Evolutionary conservation across 2,888 invertebrate species (phyloP).

Genomic region (Scelioninae gen. 1): DNA sequence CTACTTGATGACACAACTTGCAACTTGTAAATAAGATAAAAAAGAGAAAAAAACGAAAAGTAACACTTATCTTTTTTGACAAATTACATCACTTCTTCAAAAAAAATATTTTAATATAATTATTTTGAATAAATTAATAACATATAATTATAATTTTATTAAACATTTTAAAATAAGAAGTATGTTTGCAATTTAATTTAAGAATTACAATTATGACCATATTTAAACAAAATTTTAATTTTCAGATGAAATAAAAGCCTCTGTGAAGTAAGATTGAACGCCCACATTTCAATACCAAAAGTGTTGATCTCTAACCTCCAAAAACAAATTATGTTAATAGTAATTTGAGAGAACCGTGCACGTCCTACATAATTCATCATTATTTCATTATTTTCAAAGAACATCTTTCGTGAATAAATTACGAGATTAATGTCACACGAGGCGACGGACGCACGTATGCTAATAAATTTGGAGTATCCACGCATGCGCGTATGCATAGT

Average conservation of each 20-base stretch:
- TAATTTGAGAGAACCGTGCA: conserved; percentile 23
- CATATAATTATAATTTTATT: too few relatives aligned
- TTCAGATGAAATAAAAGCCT: too few relatives aligned
- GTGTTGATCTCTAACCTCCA: conserved; percentile 56
- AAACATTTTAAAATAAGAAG: too few relatives aligned
- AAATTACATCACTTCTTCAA: too few relatives aligned
- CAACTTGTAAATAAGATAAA: too few relatives aligned
- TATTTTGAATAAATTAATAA: too few relatives aligned
- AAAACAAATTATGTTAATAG: conserved; percentile 60
- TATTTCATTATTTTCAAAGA: conserved; percentile 57
- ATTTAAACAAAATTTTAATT: not conserved
- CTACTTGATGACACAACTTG: too few relatives aligned
- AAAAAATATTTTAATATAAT: too few relatives aligned
- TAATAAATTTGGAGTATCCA: conserved; percentile 48
- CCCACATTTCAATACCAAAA: conserved; percentile 59
- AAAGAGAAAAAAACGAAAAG: too few relatives aligned
- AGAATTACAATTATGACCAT: conserved; percentile 27
- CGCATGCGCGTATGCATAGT: conserved; percentile 9
- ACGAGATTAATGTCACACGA: conserved; percentile 55
- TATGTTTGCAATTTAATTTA: too few relatives aligned
- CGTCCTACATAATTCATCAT: conserved; percentile 63
- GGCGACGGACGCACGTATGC: conserved; percentile 26
- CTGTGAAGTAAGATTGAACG: conserved; percentile 1
- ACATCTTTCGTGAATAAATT: conserved; percentile 49
- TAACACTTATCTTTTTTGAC: too few relatives aligned